These are phyloP conservation scores for Oedothorax gibbosus DNA, from an alignment of 1,140 invertebrate species.

Conservation along the genomic window DNA sequence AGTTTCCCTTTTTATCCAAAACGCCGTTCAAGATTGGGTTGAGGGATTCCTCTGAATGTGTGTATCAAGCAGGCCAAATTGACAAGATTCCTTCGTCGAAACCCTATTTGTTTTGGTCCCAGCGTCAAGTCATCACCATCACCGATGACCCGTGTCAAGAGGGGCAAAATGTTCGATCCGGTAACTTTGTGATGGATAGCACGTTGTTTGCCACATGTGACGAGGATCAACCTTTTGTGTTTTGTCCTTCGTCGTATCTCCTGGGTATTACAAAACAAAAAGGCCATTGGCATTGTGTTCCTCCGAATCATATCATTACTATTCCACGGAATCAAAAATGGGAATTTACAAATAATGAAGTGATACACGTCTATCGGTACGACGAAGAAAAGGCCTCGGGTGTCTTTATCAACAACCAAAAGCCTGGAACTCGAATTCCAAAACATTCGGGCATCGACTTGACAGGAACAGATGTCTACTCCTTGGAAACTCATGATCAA, in stretches of 20 bases:
- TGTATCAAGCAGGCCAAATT: neutral
- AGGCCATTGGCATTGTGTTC: neutral
- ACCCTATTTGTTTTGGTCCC: neutral
- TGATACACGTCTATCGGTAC: neutral
- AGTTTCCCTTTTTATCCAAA: constrained; percentile 11
- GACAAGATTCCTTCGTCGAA: neutral
- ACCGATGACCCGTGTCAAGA: neutral
- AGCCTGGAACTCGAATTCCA: neutral
- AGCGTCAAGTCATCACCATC: neutral
- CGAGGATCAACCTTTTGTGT: constrained; percentile 1
- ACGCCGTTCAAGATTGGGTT: neutral
- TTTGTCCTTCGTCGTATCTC: constrained; percentile 9
- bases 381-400: neutral
- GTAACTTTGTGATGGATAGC: constrained; percentile 3
- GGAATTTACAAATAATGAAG: neutral
- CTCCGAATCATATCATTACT: neutral
- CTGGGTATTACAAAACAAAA: neutral
- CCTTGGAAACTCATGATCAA: neutral
- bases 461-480: neutral
- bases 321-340: neutral
- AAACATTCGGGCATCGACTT: neutral
- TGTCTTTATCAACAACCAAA: neutral
- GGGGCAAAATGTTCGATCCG: neutral
- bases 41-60: neutral
- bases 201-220: constrained; percentile 4